Conservation (phyloP, 2,888 invertebrate genomes). For the Drosophila demipolita region DNA sequence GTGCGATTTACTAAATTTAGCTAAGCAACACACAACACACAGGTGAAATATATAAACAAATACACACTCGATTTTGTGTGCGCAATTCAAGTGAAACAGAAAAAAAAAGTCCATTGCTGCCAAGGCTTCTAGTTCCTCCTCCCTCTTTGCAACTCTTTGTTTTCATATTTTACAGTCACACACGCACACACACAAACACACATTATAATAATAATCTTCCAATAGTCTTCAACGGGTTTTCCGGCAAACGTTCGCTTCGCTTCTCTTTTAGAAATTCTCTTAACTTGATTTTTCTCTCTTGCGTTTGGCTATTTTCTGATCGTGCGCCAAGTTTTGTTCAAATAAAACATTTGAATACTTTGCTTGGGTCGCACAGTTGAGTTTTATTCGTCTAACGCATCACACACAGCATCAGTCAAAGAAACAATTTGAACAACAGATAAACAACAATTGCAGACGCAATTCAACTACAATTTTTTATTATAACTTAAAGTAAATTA, state of each 20-base stretch:
- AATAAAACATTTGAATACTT: slow-evolving; percentile 78
- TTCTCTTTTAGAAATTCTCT: slow-evolving; percentile 33
- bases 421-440: slow-evolving; percentile 2
- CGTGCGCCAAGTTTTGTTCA: slow-evolving; percentile 68
- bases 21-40: slow-evolving; percentile 46
- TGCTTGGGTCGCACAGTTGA: slow-evolving; percentile 69
- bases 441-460: slow-evolving; percentile 15
- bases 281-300: slow-evolving; percentile 46
- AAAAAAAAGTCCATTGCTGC: slow-evolving; percentile 60
- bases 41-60: slow-evolving; percentile 64
- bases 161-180: slow-evolving; percentile 41
- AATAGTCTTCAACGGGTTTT: slow-evolving; percentile 50
- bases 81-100: slow-evolving; percentile 60
- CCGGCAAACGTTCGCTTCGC: slow-evolving; percentile 49
- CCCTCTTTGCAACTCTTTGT: slow-evolving; percentile 39
- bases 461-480: slow-evolving; percentile 27
- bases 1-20: slow-evolving; percentile 78
- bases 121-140: slow-evolving; percentile 47
- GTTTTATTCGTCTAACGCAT: slow-evolving; percentile 71
- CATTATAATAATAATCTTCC: slow-evolving; percentile 30
- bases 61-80: slow-evolving; percentile 35
- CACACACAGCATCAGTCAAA: slow-evolving; percentile 63
- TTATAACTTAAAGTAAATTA: slow-evolving; percentile 39
- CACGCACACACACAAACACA: slow-evolving; percentile 2
- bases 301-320: slow-evolving; percentile 70